phyloP scores from a whole-genome alignment of 2,797 vertebrate genomes.

The Rhynchonycteris naso region DNA sequence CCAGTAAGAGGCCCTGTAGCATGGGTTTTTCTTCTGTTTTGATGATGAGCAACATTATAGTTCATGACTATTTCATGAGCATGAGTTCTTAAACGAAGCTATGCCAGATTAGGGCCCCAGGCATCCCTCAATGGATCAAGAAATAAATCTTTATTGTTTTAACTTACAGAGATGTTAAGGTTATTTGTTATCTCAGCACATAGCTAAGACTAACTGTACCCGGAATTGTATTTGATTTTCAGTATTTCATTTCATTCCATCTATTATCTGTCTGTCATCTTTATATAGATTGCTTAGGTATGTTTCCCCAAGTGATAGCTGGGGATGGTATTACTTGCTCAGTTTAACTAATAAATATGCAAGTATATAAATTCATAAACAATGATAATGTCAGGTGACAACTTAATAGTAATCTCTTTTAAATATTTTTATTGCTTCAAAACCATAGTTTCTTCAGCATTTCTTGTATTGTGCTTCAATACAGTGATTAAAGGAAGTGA shows the following conservation, averaged over 20 bases:
- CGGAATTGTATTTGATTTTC: not conserved
- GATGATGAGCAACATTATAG: not conserved
- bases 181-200: not conserved
- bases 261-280: not conserved
- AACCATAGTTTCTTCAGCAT: not conserved
- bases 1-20: slow-evolving; percentile 11
- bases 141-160: slow-evolving; percentile 54
- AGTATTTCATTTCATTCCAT: not conserved
- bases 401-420: not conserved
- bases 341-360: not conserved
- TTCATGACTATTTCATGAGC: slow-evolving; percentile 26
- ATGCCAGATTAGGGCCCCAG: not conserved
- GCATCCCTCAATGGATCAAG: slow-evolving; percentile 5
- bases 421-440: slow-evolving; percentile 1
- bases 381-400: not conserved
- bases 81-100: slow-evolving; percentile 20
- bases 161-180: not conserved
- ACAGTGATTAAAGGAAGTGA: not conserved
- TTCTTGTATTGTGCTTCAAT: slow-evolving; percentile 11
- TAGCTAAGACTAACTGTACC: not conserved
- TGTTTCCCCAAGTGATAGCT: not conserved
- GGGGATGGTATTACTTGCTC: not conserved
- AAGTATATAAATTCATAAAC: not conserved
- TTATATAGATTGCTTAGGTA: not conserved
- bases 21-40: not conserved